A percentile compares a stretch with the other conserved stretches of the same genome.
Evolutionary conservation across 2,888 invertebrate genomes (phyloP).

Genomic region (Morpho achilles): DNA sequence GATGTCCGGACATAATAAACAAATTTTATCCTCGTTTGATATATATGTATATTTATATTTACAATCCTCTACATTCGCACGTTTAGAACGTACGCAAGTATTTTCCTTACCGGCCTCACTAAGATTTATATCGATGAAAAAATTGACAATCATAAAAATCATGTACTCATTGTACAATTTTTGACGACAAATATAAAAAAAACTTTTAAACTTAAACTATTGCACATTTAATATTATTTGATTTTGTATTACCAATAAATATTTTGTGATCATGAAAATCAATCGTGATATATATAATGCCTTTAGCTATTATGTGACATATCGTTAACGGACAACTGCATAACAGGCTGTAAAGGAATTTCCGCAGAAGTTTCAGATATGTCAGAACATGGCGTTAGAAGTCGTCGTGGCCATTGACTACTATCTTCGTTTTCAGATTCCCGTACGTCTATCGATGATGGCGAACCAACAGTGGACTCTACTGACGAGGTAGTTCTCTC

Average conservation of each 20-base stretch:
- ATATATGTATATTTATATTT: conserved; percentile 15
- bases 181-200: conserved; percentile 15
- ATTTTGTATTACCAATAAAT: conserved; percentile 20
- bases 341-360: conserved; percentile 61
- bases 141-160: conserved; percentile 4
- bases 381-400: conserved; percentile 59
- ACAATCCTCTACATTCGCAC: conserved; percentile 19
- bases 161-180: conserved; percentile 19
- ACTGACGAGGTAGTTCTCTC: conserved; percentile 49
- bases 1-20: conserved; percentile 6
- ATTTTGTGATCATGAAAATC: conserved; percentile 12
- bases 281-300: conserved; percentile 3
- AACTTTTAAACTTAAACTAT: conserved; percentile 43
- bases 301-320: conserved; percentile 51
- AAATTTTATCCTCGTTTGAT: conserved; percentile 15
- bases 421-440: conserved; percentile 50
- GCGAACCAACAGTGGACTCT: conserved; percentile 48
- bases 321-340: conserved; percentile 57
- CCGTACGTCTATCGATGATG: conserved; percentile 46
- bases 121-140: conserved; percentile 3
- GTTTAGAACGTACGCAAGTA: conserved; percentile 18
- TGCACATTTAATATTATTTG: conserved; percentile 41
- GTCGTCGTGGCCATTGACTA: conserved; percentile 51
- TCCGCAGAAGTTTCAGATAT: conserved; percentile 61
- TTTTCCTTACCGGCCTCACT: conserved; percentile 1